Percentiles rank a stretch among this genome's conserved stretches.
phyloP scores from a whole-genome alignment of 2,888 invertebrate genomes.

The Leptinotarsa tumamoca region DNA sequence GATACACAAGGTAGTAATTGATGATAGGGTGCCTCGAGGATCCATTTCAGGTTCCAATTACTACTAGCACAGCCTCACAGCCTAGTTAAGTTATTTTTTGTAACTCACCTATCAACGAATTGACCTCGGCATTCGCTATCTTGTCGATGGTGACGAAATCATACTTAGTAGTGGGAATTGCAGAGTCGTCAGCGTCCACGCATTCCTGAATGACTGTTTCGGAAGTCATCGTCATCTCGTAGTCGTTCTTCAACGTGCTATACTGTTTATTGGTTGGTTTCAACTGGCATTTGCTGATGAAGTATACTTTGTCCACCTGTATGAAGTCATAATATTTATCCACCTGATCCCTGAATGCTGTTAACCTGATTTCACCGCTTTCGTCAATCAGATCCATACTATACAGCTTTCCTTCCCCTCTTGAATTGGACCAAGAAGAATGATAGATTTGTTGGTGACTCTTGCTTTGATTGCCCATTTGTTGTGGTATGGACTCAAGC shows the following conservation, averaged over 20 bases:
- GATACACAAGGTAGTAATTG: too few relatives aligned
- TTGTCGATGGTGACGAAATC: constrained; percentile 82
- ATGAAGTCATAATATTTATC: constrained; percentile 91
- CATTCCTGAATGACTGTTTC: constrained; percentile 69
- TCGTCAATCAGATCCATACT: constrained; percentile 94
- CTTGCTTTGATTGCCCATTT: constrained; percentile 94
- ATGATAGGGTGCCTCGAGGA: too few relatives aligned
- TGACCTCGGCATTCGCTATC: constrained; percentile 76
- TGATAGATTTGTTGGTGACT: constrained; percentile 83
- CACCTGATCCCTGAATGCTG: constrained; percentile 88
- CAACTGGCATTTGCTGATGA: constrained; percentile 84
- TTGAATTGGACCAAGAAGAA: constrained; percentile 91
- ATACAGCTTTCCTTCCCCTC: constrained; percentile 94
- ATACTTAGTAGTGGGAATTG: constrained; percentile 82
- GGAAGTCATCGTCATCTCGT: constrained; percentile 89
- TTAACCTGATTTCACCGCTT: constrained; percentile 92
- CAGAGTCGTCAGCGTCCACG: constrained; percentile 66
- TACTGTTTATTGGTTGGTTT: constrained; percentile 96
- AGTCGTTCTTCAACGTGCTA: constrained; percentile 87
- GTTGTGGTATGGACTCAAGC: constrained; percentile 94
- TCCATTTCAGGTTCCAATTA: too few relatives aligned
- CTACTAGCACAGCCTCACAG: too few relatives aligned
- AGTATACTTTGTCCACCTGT: constrained; percentile 91
- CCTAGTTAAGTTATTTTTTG: not conserved
- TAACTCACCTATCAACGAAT: constrained; percentile 78